Evolutionary conservation across 2,113 vertebrate genomes (phyloP), one percentile per base, ranked within the genome.

Genomic region (Plectropomus leopardus): DNA sequence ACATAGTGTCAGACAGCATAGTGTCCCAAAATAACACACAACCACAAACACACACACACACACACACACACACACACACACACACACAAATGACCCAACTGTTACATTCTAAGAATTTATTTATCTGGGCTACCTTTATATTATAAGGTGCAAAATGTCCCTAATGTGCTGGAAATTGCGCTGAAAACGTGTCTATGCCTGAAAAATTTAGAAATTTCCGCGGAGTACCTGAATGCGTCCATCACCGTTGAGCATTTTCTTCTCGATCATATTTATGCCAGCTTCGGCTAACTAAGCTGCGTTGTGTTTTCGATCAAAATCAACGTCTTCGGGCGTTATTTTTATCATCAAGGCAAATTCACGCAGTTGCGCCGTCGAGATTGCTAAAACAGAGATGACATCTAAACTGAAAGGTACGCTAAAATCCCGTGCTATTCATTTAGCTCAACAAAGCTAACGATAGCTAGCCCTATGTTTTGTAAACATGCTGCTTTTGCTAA

Each of bases 331-430:
- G 14, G 0, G 11, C 15, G 7, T 8, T 15, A 3, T 65, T 57
- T 32, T 2, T 7, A 44, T 7, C 0, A 34, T 69, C 55, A 4
- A 1, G 28, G 7, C 0, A 57, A 7, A 32, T 70, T 1, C 23
- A 7, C 45, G n/a, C 17, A 57, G 9, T 7, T 28, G 6, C 6
- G 11, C 7, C 14, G 42, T 59, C 32, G 7, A 67, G 19, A 70
- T 45, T n/a, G 68, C 63, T 10, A 72, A 85, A 57, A 50, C 34
- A 5, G 86, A 70, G 42, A 93, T 91, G 92, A 92, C 92, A 2
- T 91, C 93, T 34, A 94, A 94, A 89, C 10, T 83, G 17, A 94
- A 93, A 93, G 92, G 93, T 93, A 84, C 14, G 76, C 73, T 28
- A 19, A 24, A 30, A 24, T 24, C 26, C 3, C 3, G 8, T 30